Percentiles rank a stretch among this genome's conserved stretches.
Conservation (phyloP, 2,113 vertebrate genomes). For the Nannospalax galili region DNA sequence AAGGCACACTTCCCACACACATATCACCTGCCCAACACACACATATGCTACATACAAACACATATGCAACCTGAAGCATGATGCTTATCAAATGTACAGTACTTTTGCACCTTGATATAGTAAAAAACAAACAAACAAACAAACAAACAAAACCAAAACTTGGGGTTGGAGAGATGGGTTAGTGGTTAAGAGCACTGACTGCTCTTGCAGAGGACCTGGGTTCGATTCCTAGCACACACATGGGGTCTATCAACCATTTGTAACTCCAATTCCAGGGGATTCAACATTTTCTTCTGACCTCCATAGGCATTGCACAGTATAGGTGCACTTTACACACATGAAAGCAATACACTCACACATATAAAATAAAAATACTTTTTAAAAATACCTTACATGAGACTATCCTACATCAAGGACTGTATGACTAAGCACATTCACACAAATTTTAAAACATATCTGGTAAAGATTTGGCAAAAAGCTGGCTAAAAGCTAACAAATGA, state of each 20-base stretch:
- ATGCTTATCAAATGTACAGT: background rate
- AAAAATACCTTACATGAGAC: background rate
- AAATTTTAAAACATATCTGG: conserved; percentile 33
- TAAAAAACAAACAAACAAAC: background rate
- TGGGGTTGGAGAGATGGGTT: too few species aligned
- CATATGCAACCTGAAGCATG: background rate
- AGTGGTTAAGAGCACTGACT: too few species aligned
- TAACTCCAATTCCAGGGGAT: too few species aligned
- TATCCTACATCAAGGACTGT: background rate
- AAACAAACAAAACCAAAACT: too few species aligned
- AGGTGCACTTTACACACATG: background rate
- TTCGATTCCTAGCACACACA: too few species aligned
- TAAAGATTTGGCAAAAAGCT: background rate
- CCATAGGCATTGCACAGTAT: background rate
- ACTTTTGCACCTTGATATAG: background rate
- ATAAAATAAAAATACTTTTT: too few species aligned
- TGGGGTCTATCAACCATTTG: too few species aligned
- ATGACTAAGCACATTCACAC: background rate
- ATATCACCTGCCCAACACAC: too few species aligned
- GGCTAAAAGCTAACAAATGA: background rate
- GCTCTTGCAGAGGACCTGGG: too few species aligned
- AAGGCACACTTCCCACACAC: too few species aligned
- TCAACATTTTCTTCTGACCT: too few species aligned
- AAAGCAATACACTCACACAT: too few species aligned
- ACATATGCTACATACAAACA: background rate